Evolutionary conservation across 2,797 vertebrate species (phyloP).

Genomic region (Forpus xanthops): DNA sequence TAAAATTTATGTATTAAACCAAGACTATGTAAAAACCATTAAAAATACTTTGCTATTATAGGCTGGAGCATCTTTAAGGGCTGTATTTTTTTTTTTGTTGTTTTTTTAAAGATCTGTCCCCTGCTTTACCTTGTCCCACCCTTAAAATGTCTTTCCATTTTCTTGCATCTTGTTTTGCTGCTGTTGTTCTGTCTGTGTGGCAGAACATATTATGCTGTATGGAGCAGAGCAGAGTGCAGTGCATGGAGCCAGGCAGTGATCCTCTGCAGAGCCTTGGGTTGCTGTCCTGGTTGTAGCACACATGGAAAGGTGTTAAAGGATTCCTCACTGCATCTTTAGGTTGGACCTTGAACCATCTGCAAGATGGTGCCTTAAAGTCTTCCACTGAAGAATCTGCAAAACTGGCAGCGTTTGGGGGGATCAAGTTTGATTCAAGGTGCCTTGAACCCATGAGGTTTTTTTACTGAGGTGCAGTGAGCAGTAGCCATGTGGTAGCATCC

Average conservation of each 20-base stretch:
- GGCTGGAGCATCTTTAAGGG: not conserved
- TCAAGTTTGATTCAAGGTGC: not conserved
- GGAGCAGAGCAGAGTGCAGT: fast-evolving
- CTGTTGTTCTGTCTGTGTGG: not conserved
- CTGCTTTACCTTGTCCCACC: not conserved
- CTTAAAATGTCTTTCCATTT: not conserved
- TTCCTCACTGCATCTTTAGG: not conserved
- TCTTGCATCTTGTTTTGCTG: not conserved
- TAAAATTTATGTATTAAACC: not conserved
- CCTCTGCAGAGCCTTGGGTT: not conserved
- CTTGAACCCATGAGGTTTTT: fast-evolving
- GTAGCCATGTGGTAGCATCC: not conserved
- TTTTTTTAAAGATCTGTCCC: not conserved
- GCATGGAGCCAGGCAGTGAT: not conserved
- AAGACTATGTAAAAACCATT: not conserved
- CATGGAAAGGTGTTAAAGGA: not conserved
- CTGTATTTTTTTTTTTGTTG: not conserved
- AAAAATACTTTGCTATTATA: not conserved
- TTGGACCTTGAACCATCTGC: not conserved
- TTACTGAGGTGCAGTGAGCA: not conserved
- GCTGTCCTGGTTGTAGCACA: not conserved
- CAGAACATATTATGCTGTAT: fast-evolving
- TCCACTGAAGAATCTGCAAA: not conserved
- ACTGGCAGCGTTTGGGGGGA: not conserved
- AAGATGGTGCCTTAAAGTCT: not conserved